Base-by-base conservation (phyloP, 2,113 vertebrate species). In the Dolichallabes microphthalmus region DNA sequence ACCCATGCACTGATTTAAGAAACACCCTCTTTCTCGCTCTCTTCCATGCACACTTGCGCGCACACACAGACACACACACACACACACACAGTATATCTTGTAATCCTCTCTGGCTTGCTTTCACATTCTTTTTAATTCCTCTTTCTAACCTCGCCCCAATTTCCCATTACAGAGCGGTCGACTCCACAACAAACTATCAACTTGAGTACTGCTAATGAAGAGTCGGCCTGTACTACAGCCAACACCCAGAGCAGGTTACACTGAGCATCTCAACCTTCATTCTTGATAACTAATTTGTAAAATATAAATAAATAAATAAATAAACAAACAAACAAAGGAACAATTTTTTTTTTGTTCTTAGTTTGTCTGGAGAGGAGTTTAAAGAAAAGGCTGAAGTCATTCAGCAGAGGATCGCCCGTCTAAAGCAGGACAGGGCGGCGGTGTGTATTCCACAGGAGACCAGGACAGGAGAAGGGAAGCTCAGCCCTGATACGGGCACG, bases 341-440 rank as follows among this genome's bases (percentile, higher is more conserved):
- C n/a, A n/a, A n/a, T n/a, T n/a, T n/a, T n/a, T n/a, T 83, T 20
- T 73, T 32, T 90, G 0, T 60, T 84, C 11, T 90, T 84, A 89
- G 85, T 25, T 57, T 88, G 75, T 80, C 80, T 13, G n/a, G 68
- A 53, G 80, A 88, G 25, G 91, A 91, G 39, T 55, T 78, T 6
- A 60, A 75, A 74, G 89, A 90, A 20, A 91, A 94, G 86, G 95
- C 96, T 88, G 86, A 89, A 8, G 88, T 83, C 81, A 93, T 98
- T 52, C 90, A 82, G 0, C 90, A 92, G 76, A 91, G 91, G n/a
- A 92, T 97, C 13, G 82, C 82, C 82, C 86, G 35, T n/a, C 92
- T 98, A 83, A 95, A 92, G 14, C 89, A 79, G 0, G 93, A 93
- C 75, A 91, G 94, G 45, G 94, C 94, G 2, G 93, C 95, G 0